Percentiles rank a stretch among this genome's conserved stretches.
phyloP scores from a whole-genome alignment of 2,888 invertebrate genomes.

The Achlya flavicornis region DNA sequence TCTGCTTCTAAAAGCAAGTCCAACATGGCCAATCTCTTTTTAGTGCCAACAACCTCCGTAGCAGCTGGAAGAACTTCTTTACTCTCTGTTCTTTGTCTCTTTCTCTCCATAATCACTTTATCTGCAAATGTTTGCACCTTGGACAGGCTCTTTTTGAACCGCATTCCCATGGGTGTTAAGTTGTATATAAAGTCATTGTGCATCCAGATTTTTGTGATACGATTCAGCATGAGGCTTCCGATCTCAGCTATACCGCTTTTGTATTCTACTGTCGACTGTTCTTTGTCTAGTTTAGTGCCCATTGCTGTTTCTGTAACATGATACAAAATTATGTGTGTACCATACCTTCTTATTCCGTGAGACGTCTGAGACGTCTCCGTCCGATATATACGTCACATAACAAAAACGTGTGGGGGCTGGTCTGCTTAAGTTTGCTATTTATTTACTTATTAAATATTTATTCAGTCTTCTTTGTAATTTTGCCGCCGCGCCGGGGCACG shows the following conservation, averaged over 20 bases:
- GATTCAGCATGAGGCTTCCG: conserved; percentile 46
- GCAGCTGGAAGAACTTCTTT: conserved; percentile 17
- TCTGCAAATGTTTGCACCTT: conserved; percentile 80
- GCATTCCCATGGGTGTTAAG: conserved; percentile 64
- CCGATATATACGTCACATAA: too few relatives aligned
- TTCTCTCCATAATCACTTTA: conserved; percentile 79
- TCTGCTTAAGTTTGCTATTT: too few relatives aligned
- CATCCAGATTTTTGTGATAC: conserved; percentile 81
- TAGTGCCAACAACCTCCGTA: conserved; percentile 37
- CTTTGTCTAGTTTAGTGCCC: conserved; percentile 81
- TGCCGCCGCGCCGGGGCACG: too few relatives aligned
- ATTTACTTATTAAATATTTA: too few relatives aligned
- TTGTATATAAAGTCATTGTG: conserved; percentile 80
- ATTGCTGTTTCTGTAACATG: conserved; percentile 82
- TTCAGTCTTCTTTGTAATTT: too few relatives aligned
- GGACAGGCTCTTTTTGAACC: conserved; percentile 71
- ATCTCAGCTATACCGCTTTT: conserved; percentile 74
- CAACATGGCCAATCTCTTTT: conserved; percentile 84
- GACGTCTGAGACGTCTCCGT: too few relatives aligned
- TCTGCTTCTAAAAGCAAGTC: conserved; percentile 86
- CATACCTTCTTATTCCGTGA: too few relatives aligned
- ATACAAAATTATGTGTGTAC: not conserved
- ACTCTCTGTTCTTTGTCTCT: conserved; percentile 35
- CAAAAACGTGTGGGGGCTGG: too few relatives aligned
- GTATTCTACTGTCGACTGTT: conserved; percentile 72